These are phyloP conservation scores for Drosophila borborema DNA, from an alignment of 2,888 invertebrate genomes.

Conservation along the genomic window DNA sequence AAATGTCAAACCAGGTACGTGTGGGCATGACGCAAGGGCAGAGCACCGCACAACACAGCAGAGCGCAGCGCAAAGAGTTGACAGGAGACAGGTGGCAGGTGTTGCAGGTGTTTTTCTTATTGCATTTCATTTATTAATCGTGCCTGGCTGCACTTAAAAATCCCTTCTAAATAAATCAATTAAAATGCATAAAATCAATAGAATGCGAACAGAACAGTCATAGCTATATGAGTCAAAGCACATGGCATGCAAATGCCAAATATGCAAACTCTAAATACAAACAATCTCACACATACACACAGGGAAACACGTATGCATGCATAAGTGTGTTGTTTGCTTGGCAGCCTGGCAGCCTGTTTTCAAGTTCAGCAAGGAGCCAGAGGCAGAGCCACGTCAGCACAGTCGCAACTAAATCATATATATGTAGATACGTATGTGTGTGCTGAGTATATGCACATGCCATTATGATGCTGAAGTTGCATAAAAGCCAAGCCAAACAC, in stretches of 20 bases:
- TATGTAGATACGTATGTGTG: background rate
- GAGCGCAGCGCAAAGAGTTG: background rate
- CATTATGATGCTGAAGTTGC: conserved; percentile 64
- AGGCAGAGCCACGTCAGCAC: conserved; percentile 41
- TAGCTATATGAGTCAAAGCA: background rate
- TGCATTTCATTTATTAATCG: conserved; percentile 24
- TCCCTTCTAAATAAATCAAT: conserved; percentile 38
- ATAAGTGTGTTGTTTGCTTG: conserved; percentile 10
- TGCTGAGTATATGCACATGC: conserved; percentile 42
- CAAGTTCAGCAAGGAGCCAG: conserved; percentile 58
- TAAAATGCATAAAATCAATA: conserved; percentile 48
- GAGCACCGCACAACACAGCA: background rate
- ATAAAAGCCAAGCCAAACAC: conserved; percentile 52
- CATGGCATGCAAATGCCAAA: conserved; percentile 31
- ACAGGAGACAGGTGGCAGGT: conserved; percentile 1
- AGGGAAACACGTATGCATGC: background rate
- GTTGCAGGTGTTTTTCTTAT: conserved; percentile 13
- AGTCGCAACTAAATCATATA: conserved; percentile 23
- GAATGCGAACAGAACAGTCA: background rate
- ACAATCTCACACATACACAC: conserved; percentile 3
- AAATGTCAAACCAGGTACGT: conserved; percentile 69
- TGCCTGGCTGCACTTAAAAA: conserved; percentile 24
- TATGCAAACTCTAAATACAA: conserved; percentile 9
- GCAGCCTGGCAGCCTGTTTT: conserved; percentile 46
- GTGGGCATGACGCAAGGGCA: conserved; percentile 51